Evolutionary conservation across 2,888 invertebrate species (phyloP), one percentile per base, ranked within the genome.

Genomic region (Drosophila recens): DNA sequence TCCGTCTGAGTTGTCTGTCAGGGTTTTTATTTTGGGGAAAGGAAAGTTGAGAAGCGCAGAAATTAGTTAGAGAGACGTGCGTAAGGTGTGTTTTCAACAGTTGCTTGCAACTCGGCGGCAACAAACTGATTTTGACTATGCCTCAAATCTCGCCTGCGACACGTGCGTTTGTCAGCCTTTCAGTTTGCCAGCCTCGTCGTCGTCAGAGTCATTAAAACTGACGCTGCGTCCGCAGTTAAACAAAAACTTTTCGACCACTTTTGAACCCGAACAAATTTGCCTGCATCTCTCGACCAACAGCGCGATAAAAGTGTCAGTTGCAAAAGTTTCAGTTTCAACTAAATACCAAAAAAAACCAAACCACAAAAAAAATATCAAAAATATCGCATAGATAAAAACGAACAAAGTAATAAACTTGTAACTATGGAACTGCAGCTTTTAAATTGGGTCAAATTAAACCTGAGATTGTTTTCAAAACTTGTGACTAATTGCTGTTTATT

Each of bases 61-160:
- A 89, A 89, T 89, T 79, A 80, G 81, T 79, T 75, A 61, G 82
- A 76, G 70, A 80, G 84, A 85, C 84, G 87, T 89, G 85, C 85
- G 85, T 84, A 70, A 87, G 89, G 87, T 89, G 89, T 79, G 87
- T 62, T 79, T 63, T 57, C 43, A 71, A 67, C 75, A 81, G 74
- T 72, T 76, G 33, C 42, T 49, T 51, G 66, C 42, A 34, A 57
- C 49, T 45, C 45, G 43, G 9, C 42, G 52, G 49, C 42, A 10
- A 3, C 54, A 15, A 51, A 20, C n/a, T 15, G 20, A 10, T 8
- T 5, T 9, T 33, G 23, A 23, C 34, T 15, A 6, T 11, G 15
- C 3, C 46, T n/a, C 52, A 15, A 9, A 23, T n/a, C 34, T 30
- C n/a, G 62, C 6, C 27, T 38, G n/a, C 52, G 72, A 71, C 71